A percentile compares a stretch with the other conserved stretches of the same genome.
phyloP scores from a whole-genome alignment of 1,140 invertebrate genomes.

The Drosophila bocqueti region DNA sequence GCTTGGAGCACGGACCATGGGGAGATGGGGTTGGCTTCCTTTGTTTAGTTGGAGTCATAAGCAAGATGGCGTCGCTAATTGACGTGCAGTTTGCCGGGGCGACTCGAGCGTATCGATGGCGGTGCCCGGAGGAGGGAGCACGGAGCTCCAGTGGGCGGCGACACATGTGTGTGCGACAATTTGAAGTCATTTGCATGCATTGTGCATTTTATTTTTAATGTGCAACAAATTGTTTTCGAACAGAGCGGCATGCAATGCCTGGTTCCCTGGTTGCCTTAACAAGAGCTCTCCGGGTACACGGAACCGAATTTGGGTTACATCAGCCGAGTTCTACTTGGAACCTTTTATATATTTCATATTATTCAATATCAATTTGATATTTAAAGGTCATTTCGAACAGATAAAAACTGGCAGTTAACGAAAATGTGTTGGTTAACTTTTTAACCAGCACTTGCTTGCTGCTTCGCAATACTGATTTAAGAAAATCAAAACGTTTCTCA shows the following conservation, averaged over 20 bases:
- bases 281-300: slow-evolving; percentile 12
- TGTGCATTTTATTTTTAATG: slow-evolving; percentile 76
- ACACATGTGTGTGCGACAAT: slow-evolving; percentile 56
- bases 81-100: slow-evolving; percentile 56
- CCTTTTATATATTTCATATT: not conserved
- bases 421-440: not conserved
- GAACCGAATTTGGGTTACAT: not conserved
- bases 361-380: not conserved
- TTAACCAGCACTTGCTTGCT: not conserved
- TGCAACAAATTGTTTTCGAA: slow-evolving; percentile 81
- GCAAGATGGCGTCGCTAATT: slow-evolving; percentile 78
- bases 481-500: no score
- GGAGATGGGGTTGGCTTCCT: slow-evolving; percentile 22
- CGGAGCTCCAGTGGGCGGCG: slow-evolving; percentile 14
- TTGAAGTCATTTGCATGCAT: slow-evolving; percentile 82
- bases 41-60: slow-evolving; percentile 64
- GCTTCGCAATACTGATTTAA: not conserved
- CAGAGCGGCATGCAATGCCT: slow-evolving; percentile 72
- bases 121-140: not conserved
- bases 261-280: slow-evolving; percentile 38
- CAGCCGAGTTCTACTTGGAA: not conserved
- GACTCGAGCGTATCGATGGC: slow-evolving; percentile 62
- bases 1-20: not conserved
- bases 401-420: not conserved
- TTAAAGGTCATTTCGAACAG: no score